Evolutionary conservation across 2,888 invertebrate genomes (phyloP).

Genomic region (Ormyrus labotus): DNA sequence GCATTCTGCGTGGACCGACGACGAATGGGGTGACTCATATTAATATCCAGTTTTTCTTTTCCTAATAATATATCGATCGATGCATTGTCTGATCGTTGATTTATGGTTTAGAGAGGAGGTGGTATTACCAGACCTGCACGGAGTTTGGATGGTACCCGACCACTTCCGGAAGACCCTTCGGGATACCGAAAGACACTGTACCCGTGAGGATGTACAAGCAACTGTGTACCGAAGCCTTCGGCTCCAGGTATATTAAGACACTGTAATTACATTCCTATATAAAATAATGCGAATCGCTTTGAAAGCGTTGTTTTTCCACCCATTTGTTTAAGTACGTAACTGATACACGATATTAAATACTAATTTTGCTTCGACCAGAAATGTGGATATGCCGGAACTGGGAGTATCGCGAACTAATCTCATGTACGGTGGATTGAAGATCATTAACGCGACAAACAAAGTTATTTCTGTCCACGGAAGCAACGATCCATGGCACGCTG

Average conservation of each 20-base stretch:
- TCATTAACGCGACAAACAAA: conserved; percentile 79
- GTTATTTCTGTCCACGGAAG: conserved; percentile 92
- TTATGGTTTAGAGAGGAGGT: conserved; percentile 82
- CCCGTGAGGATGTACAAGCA: conserved; percentile 86
- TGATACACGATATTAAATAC: too few relatives aligned
- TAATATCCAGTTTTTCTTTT: too few relatives aligned
- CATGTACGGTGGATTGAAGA: conserved; percentile 85
- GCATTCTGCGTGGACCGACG: neutral
- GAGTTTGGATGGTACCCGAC: conserved; percentile 98
- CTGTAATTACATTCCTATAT: too few relatives aligned
- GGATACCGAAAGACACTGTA: conserved; percentile 86
- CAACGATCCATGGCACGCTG: conserved; percentile 91
- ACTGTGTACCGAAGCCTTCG: conserved; percentile 90
- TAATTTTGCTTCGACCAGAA: conserved; percentile 42
- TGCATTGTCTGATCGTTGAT: too few relatives aligned
- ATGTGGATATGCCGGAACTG: conserved; percentile 64
- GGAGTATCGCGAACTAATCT: conserved; percentile 85
- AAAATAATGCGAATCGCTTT: too few relatives aligned
- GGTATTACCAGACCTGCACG: conserved; percentile 96
- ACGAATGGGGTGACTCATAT: neutral
- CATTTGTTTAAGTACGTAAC: too few relatives aligned
- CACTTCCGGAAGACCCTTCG: conserved; percentile 80
- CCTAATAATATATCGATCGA: too few relatives aligned
- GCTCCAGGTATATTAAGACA: conserved; percentile 78
- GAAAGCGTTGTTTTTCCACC: too few relatives aligned